These are phyloP conservation scores for Rhabditoides inermis DNA, from an alignment of 2,888 invertebrate species.

Conservation along the genomic window DNA sequence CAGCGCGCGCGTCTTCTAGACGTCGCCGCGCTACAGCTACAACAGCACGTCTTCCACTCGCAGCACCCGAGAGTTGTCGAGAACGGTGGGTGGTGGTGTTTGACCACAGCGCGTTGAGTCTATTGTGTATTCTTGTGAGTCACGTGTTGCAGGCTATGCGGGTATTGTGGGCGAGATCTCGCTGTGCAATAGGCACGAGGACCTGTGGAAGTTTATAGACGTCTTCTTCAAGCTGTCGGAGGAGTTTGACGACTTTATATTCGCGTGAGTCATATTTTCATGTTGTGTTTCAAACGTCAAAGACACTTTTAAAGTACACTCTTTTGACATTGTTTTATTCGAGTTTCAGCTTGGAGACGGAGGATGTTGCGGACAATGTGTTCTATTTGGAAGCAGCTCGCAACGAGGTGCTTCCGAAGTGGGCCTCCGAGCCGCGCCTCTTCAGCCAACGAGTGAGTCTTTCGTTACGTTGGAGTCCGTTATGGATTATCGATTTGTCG, in stretches of 20 bases:
- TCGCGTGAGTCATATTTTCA: slow-evolving; percentile 10
- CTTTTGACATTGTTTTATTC: background rate
- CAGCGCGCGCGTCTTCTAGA: background rate
- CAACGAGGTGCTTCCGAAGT: slow-evolving; percentile 30
- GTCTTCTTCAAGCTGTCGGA: slow-evolving; percentile 26
- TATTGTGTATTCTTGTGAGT: too few species aligned
- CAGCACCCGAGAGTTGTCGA: background rate
- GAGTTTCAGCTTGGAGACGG: slow-evolving; percentile 22
- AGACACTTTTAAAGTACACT: background rate
- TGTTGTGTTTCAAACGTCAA: background rate
- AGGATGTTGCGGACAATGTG: slow-evolving; percentile 18
- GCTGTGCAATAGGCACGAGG: slow-evolving; percentile 17
- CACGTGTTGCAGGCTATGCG: slow-evolving; percentile 26
- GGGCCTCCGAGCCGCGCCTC: slow-evolving; percentile 12
- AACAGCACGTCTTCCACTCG: background rate
- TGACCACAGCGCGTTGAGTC: too few species aligned
- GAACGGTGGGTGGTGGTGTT: background rate
- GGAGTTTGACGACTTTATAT: slow-evolving; percentile 21
- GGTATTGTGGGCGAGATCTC: slow-evolving; percentile 25
- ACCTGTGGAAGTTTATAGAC: slow-evolving; percentile 29
- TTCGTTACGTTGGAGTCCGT: too few species aligned
- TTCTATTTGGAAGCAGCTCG: slow-evolving; percentile 19
- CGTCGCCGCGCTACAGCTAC: background rate
- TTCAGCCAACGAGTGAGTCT: slow-evolving; percentile 15
- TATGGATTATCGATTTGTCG: too few species aligned